Base-by-base conservation (phyloP, 1,140 invertebrate genomes). In the Ceratosolen fusciceps region DNA sequence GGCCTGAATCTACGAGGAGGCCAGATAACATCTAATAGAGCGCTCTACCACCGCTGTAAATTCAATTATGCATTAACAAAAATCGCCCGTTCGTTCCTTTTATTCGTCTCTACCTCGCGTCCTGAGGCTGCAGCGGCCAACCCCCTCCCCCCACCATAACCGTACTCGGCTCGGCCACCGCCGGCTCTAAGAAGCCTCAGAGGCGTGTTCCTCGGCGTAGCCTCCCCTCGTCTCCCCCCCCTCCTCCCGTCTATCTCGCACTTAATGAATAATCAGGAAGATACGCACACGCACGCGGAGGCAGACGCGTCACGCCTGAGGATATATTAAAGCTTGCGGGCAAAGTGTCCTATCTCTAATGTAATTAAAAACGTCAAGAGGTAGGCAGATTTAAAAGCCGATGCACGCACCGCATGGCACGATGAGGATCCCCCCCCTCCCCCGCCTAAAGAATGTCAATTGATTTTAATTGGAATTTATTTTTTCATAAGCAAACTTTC, bases 11-110 rank as follows among this genome's bases (percentile, higher is more conserved):
- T 71, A 62, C 67, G 70, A 78, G 56, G 37, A 67, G 12, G 37
- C 21, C 82, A 84, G 86, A 88, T 87, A 87, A 83, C 81, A 88
- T 88, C 85, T 87, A 85, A 86, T 86, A 86, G 87, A 88, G 24
- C 70, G 70, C 54, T 37, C 9, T 12, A 37, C 85, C 86, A 83
- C 83, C 83, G 86, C 84, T 84, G 85, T 87, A 87, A 86, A 87
- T 89, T 88, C 86, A 88, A 89, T 88, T 89, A 88, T 82, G 84
- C 84, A 88, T 88, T 88, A 88, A 86, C 85, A 86, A 85, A 86
- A 87, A 88, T 87, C 82, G 78, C 75, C 72, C 77, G 29, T 52
- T 67, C 77, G 29, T 52, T 67, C 47, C 43, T 47, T 47, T 68
- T 2, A 19, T 21, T 21, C 16, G 74, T 74, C 78, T 29, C 58